phyloP scores from a whole-genome alignment of 2,113 vertebrate species.

The Casuarius casuarius region DNA sequence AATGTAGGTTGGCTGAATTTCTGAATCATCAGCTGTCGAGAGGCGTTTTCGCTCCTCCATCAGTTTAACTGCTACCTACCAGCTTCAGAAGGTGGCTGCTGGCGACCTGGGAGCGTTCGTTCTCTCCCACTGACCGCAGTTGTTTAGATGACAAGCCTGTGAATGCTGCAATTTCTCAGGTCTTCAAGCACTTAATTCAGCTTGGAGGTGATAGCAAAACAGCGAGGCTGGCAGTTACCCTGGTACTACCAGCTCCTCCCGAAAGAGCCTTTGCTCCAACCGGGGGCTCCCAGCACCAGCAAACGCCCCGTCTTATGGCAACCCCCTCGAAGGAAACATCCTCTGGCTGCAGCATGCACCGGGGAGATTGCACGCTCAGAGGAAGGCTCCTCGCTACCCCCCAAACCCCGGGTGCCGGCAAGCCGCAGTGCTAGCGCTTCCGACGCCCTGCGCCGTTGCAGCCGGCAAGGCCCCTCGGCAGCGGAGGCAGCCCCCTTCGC shows the following conservation, averaged over 20 bases:
- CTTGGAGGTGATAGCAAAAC: background rate
- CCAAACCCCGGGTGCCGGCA: background rate
- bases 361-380: background rate
- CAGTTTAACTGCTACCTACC: background rate
- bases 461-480: background rate
- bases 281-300: background rate
- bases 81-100: background rate
- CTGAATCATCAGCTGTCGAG: background rate
- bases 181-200: conserved; percentile 13
- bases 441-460: background rate
- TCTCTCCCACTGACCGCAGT: background rate
- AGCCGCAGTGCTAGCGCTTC: background rate
- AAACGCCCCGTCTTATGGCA: background rate
- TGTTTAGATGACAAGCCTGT: conserved; percentile 3
- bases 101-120: background rate
- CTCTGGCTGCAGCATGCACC: background rate
- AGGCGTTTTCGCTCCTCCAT: background rate
- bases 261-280: background rate
- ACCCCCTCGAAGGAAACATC: background rate
- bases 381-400: background rate
- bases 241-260: background rate
- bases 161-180: background rate
- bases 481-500: background rate
- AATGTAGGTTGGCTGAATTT: background rate
- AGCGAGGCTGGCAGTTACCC: background rate